Base-by-base conservation (phyloP, 1,140 invertebrate genomes). In the Asbolus verrucosus region DNA sequence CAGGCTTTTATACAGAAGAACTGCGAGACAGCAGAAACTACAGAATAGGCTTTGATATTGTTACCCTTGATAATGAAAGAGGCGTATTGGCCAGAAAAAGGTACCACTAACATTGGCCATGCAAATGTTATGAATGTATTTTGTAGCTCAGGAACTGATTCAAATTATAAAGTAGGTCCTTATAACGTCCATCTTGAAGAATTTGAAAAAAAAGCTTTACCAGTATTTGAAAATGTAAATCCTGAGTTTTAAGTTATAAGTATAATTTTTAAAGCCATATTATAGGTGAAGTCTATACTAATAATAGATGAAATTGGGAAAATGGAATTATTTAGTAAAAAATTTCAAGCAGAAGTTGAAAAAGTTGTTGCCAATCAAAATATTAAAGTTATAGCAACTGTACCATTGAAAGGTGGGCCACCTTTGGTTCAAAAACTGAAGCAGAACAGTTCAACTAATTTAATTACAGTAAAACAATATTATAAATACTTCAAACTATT, bases 251-350 rank as follows among this genome's bases (percentile, higher is more conserved):
- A 4, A 67, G 1, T 14, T 5, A 3, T 16, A 62, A 13, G 11
- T 43, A 8, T 41, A 31, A 6, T 18, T 36, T 66, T 27, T 67
- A 1, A 63, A 4, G 21, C 9, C 13, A 71, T 67, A 67, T 73
- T 78, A 41, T 54, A 77, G 73, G 70, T 71, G 1, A 67, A 82
- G 77, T 71, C 80, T 33, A 43, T 85, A 41, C 63, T 87, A 16
- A 76, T 89, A 6, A 82, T 90, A 16, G 89, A 90, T 80, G 89
- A 90, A 79, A 87, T 90, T 65, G 89, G 89, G 11, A 90, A 90
- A 82, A 90, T 90, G 88, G 88, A 90, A 79, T 70, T 88, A 30
- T 87, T 87, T 33, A 89, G 88, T 72, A 77, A 83, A 43, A 78
- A 78, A 41, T 90, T 90, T 76, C 73, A 83, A 46, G 61, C 75